Base-by-base conservation (phyloP, 2,113 vertebrate species). In the Macrotis lagotis region DNA sequence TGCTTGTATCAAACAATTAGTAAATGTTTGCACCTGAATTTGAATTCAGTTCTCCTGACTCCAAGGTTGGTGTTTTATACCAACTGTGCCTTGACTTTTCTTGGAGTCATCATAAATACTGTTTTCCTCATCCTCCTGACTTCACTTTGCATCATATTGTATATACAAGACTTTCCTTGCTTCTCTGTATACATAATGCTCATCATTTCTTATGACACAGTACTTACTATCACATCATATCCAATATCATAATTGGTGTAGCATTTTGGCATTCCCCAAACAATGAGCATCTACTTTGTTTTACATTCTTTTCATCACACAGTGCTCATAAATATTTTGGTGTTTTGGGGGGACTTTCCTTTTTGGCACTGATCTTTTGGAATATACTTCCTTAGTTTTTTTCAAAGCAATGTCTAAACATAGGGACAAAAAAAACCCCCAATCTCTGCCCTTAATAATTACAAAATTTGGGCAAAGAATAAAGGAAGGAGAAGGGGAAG, bases 321-420 rank as follows among this genome's bases (percentile, higher is more conserved):
- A 24, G 10, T 24, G n/a, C 66, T 44, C 37, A 83, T 83, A 83
- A 83, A 44, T 83, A 83, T 83, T 83, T 83, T 83, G 66, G n/a
- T 83, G 6, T 83, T 8, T 53, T 53, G 14, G 2, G 1, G 66
- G 19, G 37, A 0, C 66, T 22, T 83, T 83, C 7, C 16, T 44
- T 83, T 83, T 83, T 83, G 37, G 22, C 66, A 44, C 66, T 44
- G n/a, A 83, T 83, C 66, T 44, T 44, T 83, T 44, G 37, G 19
- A 83, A 19, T n/a, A 83, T 83, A 22, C 16, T 66, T n/a, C 59
- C 59, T 74, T 74, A n/a, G 5, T n/a, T 83, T n/a, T n/a, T 83
- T 83, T 59, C 24, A 74, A n/a, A n/a, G 91, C 25, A n/a, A 12
- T 28, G 93, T 95, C 92, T 93, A 92, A 96, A 50, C 4, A 49